Conservation (phyloP, 1,140 invertebrate species). For the Drosophila serrata region DNA sequence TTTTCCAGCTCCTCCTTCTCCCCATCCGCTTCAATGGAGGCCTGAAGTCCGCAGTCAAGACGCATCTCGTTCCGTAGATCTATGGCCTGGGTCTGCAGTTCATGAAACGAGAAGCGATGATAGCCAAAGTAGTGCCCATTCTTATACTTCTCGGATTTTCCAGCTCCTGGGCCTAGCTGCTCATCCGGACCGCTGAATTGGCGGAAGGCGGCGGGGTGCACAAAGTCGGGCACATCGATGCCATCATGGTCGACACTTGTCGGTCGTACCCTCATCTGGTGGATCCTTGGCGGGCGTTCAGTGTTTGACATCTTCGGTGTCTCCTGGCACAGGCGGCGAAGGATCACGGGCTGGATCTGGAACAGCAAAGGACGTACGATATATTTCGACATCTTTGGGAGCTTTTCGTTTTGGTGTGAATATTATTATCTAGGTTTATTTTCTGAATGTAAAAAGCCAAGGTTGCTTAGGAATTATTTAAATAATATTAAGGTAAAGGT, state of each 20-base stretch:
- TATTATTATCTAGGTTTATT: background rate
- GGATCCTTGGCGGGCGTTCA: slow-evolving; percentile 77
- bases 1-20: slow-evolving; percentile 15
- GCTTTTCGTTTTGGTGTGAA: background rate
- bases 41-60: slow-evolving; percentile 26
- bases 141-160: slow-evolving; percentile 55
- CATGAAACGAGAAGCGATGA: slow-evolving; percentile 67
- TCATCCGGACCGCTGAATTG: slow-evolving; percentile 51
- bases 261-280: slow-evolving; percentile 61
- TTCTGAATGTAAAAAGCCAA: background rate
- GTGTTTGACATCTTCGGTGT: slow-evolving; percentile 48
- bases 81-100: slow-evolving; percentile 37
- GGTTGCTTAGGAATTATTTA: background rate
- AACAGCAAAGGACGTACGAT: background rate
- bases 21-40: slow-evolving; percentile 19
- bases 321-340: background rate
- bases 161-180: slow-evolving; percentile 68
- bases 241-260: slow-evolving; percentile 41
- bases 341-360: background rate
- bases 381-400: slow-evolving; percentile 10
- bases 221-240: slow-evolving; percentile 40
- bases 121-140: slow-evolving; percentile 71
- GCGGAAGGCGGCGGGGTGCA: slow-evolving; percentile 56
- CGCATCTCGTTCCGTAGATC: slow-evolving; percentile 39
- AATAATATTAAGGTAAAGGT: background rate